Percentiles rank a stretch among this genome's conserved stretches.
Conservation (phyloP, 2,113 vertebrate genomes). For the Ramphastos sulfuratus region DNA sequence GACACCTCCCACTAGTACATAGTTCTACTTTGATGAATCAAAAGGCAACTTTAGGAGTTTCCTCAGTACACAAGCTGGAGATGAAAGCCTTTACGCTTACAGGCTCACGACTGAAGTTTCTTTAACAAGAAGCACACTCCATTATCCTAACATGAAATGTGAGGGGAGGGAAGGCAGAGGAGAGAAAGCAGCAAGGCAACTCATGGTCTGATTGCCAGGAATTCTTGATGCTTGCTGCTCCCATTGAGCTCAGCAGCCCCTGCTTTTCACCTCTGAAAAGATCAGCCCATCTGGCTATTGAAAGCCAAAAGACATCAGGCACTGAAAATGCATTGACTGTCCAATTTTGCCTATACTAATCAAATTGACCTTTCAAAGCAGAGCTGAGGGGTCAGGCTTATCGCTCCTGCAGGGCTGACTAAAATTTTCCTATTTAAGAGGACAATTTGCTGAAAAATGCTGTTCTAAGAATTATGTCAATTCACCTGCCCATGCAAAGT, state of each 20-base stretch:
- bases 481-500: background rate
- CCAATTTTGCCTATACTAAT: slow-evolving; percentile 55
- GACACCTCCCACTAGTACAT: background rate
- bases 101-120: background rate
- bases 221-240: background rate
- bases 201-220: background rate
- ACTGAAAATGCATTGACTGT: slow-evolving; percentile 45
- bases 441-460: slow-evolving; percentile 63
- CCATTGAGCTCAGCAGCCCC: background rate
- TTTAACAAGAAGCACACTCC: slow-evolving; percentile 54
- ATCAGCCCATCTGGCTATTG: background rate
- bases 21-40: slow-evolving; percentile 59
- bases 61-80: slow-evolving; percentile 57
- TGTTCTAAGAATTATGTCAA: slow-evolving; percentile 30
- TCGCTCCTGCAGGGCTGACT: slow-evolving; percentile 37
- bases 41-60: slow-evolving; percentile 55
- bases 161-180: background rate
- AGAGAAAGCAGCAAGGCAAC: background rate
- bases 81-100: slow-evolving; percentile 63
- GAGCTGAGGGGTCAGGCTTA: slow-evolving; percentile 61
- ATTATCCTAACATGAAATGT: slow-evolving; percentile 43
- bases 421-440: slow-evolving; percentile 70
- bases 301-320: background rate
- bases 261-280: background rate
- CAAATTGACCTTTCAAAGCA: slow-evolving; percentile 70